A percentile compares a stretch with the other conserved stretches of the same genome.
phyloP scores from a whole-genome alignment of 2,113 vertebrate genomes.

The Sylvia atricapilla region DNA sequence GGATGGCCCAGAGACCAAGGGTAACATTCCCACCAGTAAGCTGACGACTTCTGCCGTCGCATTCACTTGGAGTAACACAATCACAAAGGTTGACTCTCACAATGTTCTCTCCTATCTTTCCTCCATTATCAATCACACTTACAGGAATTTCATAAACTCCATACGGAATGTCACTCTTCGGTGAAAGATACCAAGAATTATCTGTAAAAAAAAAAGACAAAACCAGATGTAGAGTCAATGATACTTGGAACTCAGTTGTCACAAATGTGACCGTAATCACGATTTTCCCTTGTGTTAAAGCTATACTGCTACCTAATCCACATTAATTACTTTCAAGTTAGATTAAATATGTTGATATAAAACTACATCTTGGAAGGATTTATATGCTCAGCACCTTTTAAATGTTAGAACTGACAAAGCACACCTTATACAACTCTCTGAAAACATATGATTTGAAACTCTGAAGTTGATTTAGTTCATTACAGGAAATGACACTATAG shows the following conservation, averaged over 20 bases:
- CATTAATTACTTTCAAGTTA: background rate
- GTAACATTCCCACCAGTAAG: background rate
- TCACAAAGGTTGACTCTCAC: conserved; percentile 73
- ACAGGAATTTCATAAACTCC: conserved; percentile 75
- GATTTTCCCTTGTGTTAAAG: background rate
- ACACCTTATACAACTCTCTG: background rate
- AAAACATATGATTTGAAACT: background rate
- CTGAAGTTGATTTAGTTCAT: background rate
- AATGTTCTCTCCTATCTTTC: conserved; percentile 27
- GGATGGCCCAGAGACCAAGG: conserved; percentile 81
- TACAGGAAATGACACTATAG: background rate
- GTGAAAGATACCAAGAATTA: conserved; percentile 69
- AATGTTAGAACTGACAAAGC: background rate
- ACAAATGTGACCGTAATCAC: rapidly evolving
- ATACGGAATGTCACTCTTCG: conserved; percentile 33
- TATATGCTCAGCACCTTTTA: background rate
- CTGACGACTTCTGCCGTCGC: rapidly evolving
- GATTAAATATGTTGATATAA: background rate
- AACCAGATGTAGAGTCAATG: background rate
- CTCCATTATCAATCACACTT: conserved; percentile 76
- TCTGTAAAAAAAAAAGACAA: conserved; percentile 58
- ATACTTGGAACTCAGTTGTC: background rate
- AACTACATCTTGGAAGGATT: background rate
- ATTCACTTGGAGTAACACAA: conserved; percentile 55
- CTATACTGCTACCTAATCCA: background rate